phyloP scores from a whole-genome alignment of 2,888 invertebrate genomes.

The Mesorhabditis spiculigera region DNA sequence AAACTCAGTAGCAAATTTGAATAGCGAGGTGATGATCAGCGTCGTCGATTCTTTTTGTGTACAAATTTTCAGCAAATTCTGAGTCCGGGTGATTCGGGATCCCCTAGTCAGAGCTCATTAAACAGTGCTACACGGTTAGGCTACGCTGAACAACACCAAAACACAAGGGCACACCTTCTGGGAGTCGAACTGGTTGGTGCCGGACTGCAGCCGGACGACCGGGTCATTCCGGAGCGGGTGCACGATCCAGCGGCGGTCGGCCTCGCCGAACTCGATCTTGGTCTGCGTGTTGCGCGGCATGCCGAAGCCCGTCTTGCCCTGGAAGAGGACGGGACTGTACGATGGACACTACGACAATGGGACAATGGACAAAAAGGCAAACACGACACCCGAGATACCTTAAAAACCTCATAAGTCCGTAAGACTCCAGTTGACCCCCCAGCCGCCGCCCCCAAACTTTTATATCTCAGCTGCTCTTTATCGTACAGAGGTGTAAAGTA shows the following conservation, averaged over 20 bases:
- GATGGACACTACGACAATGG: no score
- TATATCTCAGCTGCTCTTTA: background rate
- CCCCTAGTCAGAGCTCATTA: no score
- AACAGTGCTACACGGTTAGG: background rate
- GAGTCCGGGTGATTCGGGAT: no score
- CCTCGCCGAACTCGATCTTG: conserved; percentile 44
- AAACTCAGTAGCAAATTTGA: no score
- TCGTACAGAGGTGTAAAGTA: background rate
- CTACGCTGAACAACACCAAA: background rate
- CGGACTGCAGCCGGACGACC: conserved; percentile 53
- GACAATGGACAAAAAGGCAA: no score
- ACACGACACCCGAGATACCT: no score
- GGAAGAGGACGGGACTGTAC: background rate
- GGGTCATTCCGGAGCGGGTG: conserved; percentile 42
- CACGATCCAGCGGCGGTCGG: conserved; percentile 44
- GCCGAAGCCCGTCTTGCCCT: conserved; percentile 54
- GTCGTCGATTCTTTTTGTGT: no score
- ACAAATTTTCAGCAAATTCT: no score
- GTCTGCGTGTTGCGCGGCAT: conserved; percentile 52
- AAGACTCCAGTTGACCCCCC: no score
- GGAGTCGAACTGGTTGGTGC: conserved; percentile 53
- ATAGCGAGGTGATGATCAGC: no score
- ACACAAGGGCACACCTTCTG: conserved; percentile 40
- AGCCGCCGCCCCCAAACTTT: no score
- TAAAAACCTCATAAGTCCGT: no score